Evolutionary conservation across 2,113 vertebrate species (phyloP), one percentile per base, ranked within the genome.

Genomic region (Dipodomys merriami): DNA sequence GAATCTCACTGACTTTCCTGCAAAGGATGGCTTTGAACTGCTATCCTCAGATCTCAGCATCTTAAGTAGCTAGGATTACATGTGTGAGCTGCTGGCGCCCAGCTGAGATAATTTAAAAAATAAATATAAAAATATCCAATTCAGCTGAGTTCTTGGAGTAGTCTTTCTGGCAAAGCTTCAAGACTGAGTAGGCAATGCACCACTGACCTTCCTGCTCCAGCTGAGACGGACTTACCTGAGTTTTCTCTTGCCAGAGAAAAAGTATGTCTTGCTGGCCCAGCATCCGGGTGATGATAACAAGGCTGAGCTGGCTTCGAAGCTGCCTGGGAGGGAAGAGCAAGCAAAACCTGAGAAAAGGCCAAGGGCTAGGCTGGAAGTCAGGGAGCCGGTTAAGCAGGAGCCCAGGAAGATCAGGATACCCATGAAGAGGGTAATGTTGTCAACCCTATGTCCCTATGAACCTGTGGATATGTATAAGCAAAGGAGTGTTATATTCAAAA

Each of bases 301-400:
- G 95, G 83, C 95, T 96, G 68, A 96, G 93, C 64, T 95, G 97
- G 69, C 94, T 81, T 57, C 93, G 90, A 33, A 97, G 96, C 83
- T 96, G 94, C 92, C 96, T 97, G 83, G 27, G 35, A 78, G 69
- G 86, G 62, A 67, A 46, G 23, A 80, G 46, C 0, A 0, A 44
- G 64, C 33, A 10, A 60, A 39, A 10, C 1, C 30, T 67, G 29
- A 92, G 64, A 7, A 3, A 7, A 8, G 0, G 29, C 0, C 1
- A 35, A 25, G 3, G 20, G 5, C 29, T 2, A 11, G 29, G 29
- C 53, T 35, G 2, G 18, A 22, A 23, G 82, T 2, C 4, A 4
- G 35, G 53, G 60, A 15, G 13, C 46, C 44, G 1, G 1, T 1
- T 11, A 23, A 60, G 6, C 15, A 13, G 67, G 39, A n/a, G 19